Percentiles rank a stretch among this genome's conserved stretches.
Conservation (phyloP, 2,888 invertebrate genomes). For the Pyrochroa serraticornis region DNA sequence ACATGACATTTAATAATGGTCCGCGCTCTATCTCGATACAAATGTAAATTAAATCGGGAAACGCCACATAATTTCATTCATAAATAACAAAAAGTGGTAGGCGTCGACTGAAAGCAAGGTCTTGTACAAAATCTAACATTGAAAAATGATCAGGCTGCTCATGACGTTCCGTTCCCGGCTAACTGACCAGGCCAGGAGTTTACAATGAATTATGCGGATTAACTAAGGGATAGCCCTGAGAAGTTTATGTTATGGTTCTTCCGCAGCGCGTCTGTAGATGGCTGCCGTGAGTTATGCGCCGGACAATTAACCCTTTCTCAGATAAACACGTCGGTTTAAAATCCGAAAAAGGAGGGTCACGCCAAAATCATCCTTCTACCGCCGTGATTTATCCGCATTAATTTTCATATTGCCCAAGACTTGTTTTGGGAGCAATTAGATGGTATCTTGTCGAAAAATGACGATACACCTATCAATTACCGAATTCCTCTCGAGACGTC, state of each 20-base stretch:
- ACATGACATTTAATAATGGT: slow-evolving; percentile 25
- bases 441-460: not conserved
- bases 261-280: slow-evolving; percentile 35
- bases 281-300: slow-evolving; percentile 39
- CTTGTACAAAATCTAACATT: slow-evolving; percentile 37
- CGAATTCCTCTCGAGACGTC: slow-evolving; percentile 7
- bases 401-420: not conserved
- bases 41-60: slow-evolving; percentile 29
- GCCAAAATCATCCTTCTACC: slow-evolving; percentile 13
- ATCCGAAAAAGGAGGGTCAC: slow-evolving; percentile 25
- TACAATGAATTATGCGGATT: slow-evolving; percentile 38
- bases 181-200: slow-evolving; percentile 42
- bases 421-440: not conserved
- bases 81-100: slow-evolving; percentile 36
- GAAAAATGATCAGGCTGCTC: slow-evolving; percentile 43
- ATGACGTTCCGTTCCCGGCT: slow-evolving; percentile 40
- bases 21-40: slow-evolving; percentile 22
- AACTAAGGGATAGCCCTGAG: slow-evolving; percentile 34
- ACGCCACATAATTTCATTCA: slow-evolving; percentile 34
- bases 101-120: slow-evolving; percentile 30
- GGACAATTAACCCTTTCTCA: slow-evolving; percentile 42
- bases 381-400: slow-evolving; percentile 11
- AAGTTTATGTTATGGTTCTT: slow-evolving; percentile 32
- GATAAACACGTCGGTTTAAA: slow-evolving; percentile 32
- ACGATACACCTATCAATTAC: slow-evolving; percentile 1